Conservation (phyloP, 2,888 invertebrate species). For the Druceiella hillmani region DNA sequence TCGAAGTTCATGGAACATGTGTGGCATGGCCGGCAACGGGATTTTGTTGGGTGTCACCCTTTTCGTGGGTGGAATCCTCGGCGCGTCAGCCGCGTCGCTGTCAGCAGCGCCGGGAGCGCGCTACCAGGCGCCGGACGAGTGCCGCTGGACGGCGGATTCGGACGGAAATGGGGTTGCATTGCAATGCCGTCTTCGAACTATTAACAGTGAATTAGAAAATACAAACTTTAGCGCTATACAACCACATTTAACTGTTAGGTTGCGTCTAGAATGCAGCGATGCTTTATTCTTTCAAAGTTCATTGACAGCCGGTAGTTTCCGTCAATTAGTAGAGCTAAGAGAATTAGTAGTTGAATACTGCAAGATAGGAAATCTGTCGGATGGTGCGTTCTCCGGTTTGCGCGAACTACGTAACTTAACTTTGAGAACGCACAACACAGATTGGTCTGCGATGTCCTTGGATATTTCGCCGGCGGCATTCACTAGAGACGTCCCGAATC, state of each 20-base stretch:
- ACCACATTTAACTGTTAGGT: conserved; percentile 70
- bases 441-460: conserved; percentile 76
- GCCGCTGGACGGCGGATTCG: conserved; percentile 70
- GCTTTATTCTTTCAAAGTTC: conserved; percentile 77
- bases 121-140: conserved; percentile 77
- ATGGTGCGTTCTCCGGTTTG: conserved; percentile 76
- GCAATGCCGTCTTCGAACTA: conserved; percentile 68
- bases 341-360: conserved; percentile 78
- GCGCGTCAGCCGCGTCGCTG: conserved; percentile 43
- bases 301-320: conserved; percentile 69
- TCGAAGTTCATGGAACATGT: conserved; percentile 11
- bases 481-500: conserved; percentile 64
- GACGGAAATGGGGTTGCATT: conserved; percentile 64
- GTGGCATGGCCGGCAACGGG: conserved; percentile 11
- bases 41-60: neutral
- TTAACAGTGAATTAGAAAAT: conserved; percentile 76
- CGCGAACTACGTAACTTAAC: conserved; percentile 73
- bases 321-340: conserved; percentile 67
- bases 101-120: conserved; percentile 52
- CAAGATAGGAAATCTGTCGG: conserved; percentile 75
- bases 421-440: conserved; percentile 76
- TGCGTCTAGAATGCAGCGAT: conserved; percentile 75
- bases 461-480: conserved; percentile 71
- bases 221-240: conserved; percentile 81
- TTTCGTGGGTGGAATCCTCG: conserved; percentile 34